Percentiles rank a stretch among this genome's conserved stretches.
These are phyloP conservation scores for Microcebus murinus DNA, from an alignment of 2,113 vertebrate species.

Conservation along the genomic window DNA sequence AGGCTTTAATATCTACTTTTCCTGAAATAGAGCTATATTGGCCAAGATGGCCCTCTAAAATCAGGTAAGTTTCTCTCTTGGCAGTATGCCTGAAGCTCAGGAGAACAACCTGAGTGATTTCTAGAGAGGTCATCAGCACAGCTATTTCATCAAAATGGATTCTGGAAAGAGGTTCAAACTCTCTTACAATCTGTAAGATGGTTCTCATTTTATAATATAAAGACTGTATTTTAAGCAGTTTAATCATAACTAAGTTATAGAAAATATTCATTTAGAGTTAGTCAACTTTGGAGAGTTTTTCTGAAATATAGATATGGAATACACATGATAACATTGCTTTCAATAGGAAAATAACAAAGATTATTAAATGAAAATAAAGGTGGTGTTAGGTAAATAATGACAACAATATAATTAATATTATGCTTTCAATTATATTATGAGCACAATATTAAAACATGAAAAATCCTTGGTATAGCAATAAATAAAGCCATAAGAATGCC, in stretches of 20 bases:
- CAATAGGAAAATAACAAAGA: neutral
- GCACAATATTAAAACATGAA: neutral
- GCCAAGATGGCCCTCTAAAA: neutral
- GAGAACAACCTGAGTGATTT: neutral
- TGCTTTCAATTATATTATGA: neutral
- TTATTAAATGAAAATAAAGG: neutral
- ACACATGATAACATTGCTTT: neutral
- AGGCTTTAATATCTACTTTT: neutral
- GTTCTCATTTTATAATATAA: neutral
- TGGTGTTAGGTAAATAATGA: neutral
- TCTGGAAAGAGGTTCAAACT: neutral
- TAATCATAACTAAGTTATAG: neutral
- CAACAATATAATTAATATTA: neutral
- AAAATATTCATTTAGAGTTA: neutral
- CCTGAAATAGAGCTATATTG: slow-evolving; percentile 26
- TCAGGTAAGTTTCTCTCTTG: neutral
- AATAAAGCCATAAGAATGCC: neutral
- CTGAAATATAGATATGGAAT: neutral
- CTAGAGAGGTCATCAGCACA: neutral
- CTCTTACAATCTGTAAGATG: neutral
- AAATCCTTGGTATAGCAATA: neutral
- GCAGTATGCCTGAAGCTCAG: neutral
- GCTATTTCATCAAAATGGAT: neutral
- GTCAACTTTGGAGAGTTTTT: neutral
- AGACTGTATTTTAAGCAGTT: neutral